phyloP scores from a whole-genome alignment of 1,140 invertebrate genomes.

The Condylostylus longicornis region DNA sequence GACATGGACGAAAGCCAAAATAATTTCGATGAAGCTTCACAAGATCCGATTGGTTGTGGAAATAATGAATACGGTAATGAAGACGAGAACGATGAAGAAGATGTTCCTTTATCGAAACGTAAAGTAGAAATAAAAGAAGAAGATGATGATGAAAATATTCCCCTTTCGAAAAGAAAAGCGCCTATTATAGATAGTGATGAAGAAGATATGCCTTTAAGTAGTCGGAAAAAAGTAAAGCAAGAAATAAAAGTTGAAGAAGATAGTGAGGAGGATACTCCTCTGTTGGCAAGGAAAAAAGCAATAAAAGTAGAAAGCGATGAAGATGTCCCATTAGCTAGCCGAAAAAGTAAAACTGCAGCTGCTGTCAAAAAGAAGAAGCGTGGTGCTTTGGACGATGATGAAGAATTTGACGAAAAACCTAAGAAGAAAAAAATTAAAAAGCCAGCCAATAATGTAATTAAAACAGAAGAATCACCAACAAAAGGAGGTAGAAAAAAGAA shows the following conservation, averaged over 20 bases:
- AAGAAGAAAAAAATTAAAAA: constrained; percentile 39
- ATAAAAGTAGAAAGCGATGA: constrained; percentile 43
- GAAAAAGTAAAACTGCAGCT: too few species aligned
- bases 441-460: constrained; percentile 15
- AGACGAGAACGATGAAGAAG: constrained; percentile 12
- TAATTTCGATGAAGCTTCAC: constrained; percentile 17
- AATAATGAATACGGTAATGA: constrained; percentile 6
- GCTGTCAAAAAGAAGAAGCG: constrained; percentile 40
- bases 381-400: constrained; percentile 42
- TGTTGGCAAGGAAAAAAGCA: constrained; percentile 52
- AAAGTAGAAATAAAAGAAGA: constrained; percentile 45
- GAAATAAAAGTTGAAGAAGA: constrained; percentile 11
- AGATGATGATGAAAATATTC: constrained; percentile 33
- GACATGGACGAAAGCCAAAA: constrained; percentile 20
- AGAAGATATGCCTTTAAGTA: constrained; percentile 65
- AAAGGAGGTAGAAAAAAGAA: constrained; percentile 56
- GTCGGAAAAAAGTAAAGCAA: constrained; percentile 22
- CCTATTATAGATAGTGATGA: constrained; percentile 43
- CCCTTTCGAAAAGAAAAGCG: constrained; percentile 32
- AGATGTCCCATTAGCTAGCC: too few species aligned
- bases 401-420: constrained; percentile 42
- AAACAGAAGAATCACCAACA: constrained; percentile 32
- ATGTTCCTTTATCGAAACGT: constrained; percentile 31
- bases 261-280: constrained; percentile 48
- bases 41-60: constrained; percentile 2